Conservation (phyloP, 2,113 vertebrate species). For the Corythornis madagascariensis region DNA sequence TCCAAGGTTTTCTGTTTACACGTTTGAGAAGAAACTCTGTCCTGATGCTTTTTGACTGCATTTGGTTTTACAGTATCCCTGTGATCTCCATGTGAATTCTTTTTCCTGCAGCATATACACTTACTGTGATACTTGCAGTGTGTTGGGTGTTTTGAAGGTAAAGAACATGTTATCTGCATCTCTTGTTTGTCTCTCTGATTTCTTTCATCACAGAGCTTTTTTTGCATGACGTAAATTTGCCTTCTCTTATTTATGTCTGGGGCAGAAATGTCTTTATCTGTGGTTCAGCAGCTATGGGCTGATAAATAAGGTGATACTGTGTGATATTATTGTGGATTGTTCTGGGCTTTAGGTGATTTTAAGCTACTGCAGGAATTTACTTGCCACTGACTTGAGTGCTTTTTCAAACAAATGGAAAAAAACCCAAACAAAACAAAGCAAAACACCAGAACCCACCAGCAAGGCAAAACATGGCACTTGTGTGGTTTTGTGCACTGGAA, state of each 20-base stretch:
- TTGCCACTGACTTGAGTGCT: conserved; percentile 48
- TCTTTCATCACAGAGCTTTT: neutral
- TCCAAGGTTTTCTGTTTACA: neutral
- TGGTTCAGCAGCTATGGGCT: neutral
- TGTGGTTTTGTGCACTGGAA: neutral
- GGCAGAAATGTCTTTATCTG: neutral
- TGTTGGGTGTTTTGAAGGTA: conserved; percentile 6
- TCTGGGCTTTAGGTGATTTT: conserved; percentile 38
- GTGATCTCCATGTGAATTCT: neutral
- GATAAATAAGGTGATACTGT: conserved; percentile 7
- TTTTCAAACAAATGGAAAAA: neutral
- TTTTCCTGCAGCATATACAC: neutral
- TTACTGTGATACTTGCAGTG: neutral
- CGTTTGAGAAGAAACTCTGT: neutral
- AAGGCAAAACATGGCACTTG: conserved; percentile 21
- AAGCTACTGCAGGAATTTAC: conserved; percentile 56
- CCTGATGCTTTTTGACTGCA: neutral
- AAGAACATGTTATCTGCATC: conserved; percentile 10
- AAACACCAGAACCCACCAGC: neutral
- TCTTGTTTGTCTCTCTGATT: neutral
- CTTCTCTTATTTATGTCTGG: conserved; percentile 4
- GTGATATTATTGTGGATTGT: conserved; percentile 26
- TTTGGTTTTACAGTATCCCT: neutral
- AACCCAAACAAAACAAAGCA: neutral
- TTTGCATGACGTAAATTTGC: conserved; percentile 20